phyloP scores from a whole-genome alignment of 1,140 invertebrate genomes.

The Drosophila sulfurigaster region DNA sequence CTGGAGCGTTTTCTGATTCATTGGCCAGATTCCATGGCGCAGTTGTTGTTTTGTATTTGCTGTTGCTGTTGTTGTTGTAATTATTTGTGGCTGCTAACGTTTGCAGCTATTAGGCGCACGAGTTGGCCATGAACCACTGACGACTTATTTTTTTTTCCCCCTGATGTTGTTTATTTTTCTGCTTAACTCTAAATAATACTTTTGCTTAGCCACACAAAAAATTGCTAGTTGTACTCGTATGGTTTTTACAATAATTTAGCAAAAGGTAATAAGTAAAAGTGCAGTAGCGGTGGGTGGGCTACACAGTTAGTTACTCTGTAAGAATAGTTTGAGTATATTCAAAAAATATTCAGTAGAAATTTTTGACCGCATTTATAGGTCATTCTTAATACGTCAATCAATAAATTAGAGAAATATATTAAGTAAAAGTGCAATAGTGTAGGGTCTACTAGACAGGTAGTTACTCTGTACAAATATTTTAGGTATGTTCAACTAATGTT shows the following conservation, averaged over 20 bases:
- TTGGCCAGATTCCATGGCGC: constrained; percentile 76
- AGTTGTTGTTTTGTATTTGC: constrained; percentile 46
- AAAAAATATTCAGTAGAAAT: no score
- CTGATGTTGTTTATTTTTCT: background rate
- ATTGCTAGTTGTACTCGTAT: constrained; percentile 22
- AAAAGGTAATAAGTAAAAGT: constrained; percentile 30
- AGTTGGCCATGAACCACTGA: constrained; percentile 80
- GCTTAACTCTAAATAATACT: constrained; percentile 33
- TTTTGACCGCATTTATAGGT: no score
- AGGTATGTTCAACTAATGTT: fast-evolving
- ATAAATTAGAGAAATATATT: no score
- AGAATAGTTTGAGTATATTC: background rate
- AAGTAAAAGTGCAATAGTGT: no score
- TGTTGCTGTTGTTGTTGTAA: constrained; percentile 46
- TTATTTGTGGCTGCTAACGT: constrained; percentile 59
- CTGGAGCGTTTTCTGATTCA: constrained; percentile 61
- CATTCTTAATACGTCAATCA: no score
- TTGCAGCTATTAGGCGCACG: constrained; percentile 73
- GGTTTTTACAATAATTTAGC: constrained; percentile 13
- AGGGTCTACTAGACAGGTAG: no score
- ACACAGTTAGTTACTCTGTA: background rate
- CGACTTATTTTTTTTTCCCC: constrained; percentile 22
- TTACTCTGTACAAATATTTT: no score
- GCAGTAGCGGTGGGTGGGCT: background rate
- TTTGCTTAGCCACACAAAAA: constrained; percentile 49